Evolutionary conservation across 2,797 vertebrate species (phyloP), one percentile per base, ranked within the genome.

Genomic region (Melanotaenia maccullochi): DNA sequence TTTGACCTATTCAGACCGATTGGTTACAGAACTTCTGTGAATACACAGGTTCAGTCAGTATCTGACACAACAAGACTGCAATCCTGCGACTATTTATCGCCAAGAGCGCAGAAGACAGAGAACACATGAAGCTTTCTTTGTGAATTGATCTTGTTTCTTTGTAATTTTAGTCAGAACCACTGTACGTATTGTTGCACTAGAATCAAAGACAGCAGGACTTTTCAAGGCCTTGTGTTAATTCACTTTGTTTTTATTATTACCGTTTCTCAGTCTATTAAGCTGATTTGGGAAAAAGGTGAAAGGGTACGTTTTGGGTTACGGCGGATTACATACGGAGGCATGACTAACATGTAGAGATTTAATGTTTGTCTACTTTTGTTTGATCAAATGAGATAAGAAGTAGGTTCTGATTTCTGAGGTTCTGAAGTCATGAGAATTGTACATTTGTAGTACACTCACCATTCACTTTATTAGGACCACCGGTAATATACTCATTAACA

Each of bases 21-120:
- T 67, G 78, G 84, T 84, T 75, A 73, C 24, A 65, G n/a, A 33
- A 35, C 61, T 47, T 51, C 36, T 72, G 72, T 68, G 75, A 79
- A 78, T 68, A 76, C 32, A 66, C 47, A 4, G 18, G 16, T 52
- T 42, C 47, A 64, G 28, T 33, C 67, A 60, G 61, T 47, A 24
- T 9, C 1, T 20, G 56, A 59, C 36, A 42, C 76, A 72, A 72
- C 61, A 56, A 69, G 66, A 73, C 65, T 85, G 74, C 64, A 75
- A 35, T 66, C 71, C 61, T 75, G 60, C 51, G 66, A 51, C 73
- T 65, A 4, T 4, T 58, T 3, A 0, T 49, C 32, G 61, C 4
- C 12, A 40, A 56, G 20, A 72, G 66, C 49, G 54, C 24, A 8
- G 49, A 13, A 36, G 44, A 35, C 2, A 63, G n/a, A 36, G 35